Evolutionary conservation across 2,888 invertebrate genomes (phyloP).

Genomic region (Calameuta pallipes): DNA sequence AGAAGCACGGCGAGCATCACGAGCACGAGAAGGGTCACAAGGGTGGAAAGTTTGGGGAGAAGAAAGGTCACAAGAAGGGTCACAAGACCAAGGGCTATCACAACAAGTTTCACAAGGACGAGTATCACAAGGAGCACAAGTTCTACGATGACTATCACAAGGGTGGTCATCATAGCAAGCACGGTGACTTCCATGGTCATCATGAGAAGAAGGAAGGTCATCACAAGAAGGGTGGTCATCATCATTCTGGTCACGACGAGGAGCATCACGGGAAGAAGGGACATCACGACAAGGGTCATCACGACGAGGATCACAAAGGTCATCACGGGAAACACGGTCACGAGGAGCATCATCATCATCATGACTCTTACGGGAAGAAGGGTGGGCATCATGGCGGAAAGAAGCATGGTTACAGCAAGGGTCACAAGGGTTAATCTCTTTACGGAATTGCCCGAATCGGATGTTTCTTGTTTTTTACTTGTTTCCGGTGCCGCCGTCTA

Average conservation of each 20-base stretch:
- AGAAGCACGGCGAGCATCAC: slow-evolving; percentile 74
- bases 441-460: slow-evolving; percentile 9
- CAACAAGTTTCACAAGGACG: slow-evolving; percentile 83
- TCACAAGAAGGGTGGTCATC: slow-evolving; percentile 76
- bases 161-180: slow-evolving; percentile 77
- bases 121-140: slow-evolving; percentile 82
- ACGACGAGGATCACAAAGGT: slow-evolving; percentile 75
- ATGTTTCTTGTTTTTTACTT: slow-evolving; percentile 11
- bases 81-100: slow-evolving; percentile 84
- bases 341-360: slow-evolving; percentile 73
- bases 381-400: slow-evolving; percentile 71
- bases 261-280: slow-evolving; percentile 76
- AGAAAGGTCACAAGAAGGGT: slow-evolving; percentile 81
- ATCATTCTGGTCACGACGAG: slow-evolving; percentile 73
- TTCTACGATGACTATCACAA: slow-evolving; percentile 82
- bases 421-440: slow-evolving; percentile 17
- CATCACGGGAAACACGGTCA: slow-evolving; percentile 73
- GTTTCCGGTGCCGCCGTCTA: not conserved
- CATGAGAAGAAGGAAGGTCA: slow-evolving; percentile 73
- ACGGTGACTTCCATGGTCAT: slow-evolving; percentile 75
- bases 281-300: slow-evolving; percentile 74
- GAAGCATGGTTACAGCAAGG: slow-evolving; percentile 58
- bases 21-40: slow-evolving; percentile 77
- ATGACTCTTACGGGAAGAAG: slow-evolving; percentile 72
- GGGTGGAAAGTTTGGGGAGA: slow-evolving; percentile 78